Percentiles rank a stretch among this genome's conserved stretches.
Conservation (phyloP, 1,140 invertebrate genomes). For the Temnothorax longispinosus region DNA sequence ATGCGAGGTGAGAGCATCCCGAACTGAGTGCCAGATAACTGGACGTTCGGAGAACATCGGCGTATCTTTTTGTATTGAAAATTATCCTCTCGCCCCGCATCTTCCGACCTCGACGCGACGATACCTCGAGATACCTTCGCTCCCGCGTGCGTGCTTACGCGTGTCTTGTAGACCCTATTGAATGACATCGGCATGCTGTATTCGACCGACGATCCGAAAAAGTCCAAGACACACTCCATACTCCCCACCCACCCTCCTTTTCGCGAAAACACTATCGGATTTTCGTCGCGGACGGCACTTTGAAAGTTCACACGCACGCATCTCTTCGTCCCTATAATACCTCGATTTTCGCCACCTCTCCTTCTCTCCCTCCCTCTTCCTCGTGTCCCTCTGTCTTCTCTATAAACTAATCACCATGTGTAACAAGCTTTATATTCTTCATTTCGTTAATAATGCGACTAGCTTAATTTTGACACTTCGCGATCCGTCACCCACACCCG, state of each 20-base stretch:
- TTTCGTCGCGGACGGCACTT: slow-evolving; percentile 73
- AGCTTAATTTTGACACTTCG: slow-evolving; percentile 83
- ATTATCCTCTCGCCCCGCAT: slow-evolving; percentile 17
- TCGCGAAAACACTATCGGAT: slow-evolving; percentile 41
- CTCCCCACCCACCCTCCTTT: slow-evolving; percentile 26
- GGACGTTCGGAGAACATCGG: not conserved
- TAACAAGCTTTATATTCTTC: slow-evolving; percentile 80
- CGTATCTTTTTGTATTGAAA: not conserved
- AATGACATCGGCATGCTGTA: slow-evolving; percentile 46
- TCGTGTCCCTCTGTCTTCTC: slow-evolving; percentile 3
- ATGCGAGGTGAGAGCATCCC: slow-evolving; percentile 31
- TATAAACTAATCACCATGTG: slow-evolving; percentile 74
- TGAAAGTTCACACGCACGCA: slow-evolving; percentile 62
- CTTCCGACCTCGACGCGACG: slow-evolving; percentile 18
- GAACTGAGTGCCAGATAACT: not conserved
- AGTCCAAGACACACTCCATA: slow-evolving; percentile 25
- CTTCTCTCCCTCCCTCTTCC: slow-evolving; percentile 63
- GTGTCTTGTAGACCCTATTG: slow-evolving; percentile 69
- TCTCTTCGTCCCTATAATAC: slow-evolving; percentile 8
- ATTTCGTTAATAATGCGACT: slow-evolving; percentile 78
- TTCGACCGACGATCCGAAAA: slow-evolving; percentile 54
- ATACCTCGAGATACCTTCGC: slow-evolving; percentile 15
- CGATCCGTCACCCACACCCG: slow-evolving; percentile 64
- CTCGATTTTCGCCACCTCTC: not conserved
- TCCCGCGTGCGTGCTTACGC: slow-evolving; percentile 23